Percentiles rank a stretch among this genome's conserved stretches.
These are phyloP conservation scores for Mohoua ochrocephala DNA, from an alignment of 2,113 vertebrate genomes.

Conservation along the genomic window DNA sequence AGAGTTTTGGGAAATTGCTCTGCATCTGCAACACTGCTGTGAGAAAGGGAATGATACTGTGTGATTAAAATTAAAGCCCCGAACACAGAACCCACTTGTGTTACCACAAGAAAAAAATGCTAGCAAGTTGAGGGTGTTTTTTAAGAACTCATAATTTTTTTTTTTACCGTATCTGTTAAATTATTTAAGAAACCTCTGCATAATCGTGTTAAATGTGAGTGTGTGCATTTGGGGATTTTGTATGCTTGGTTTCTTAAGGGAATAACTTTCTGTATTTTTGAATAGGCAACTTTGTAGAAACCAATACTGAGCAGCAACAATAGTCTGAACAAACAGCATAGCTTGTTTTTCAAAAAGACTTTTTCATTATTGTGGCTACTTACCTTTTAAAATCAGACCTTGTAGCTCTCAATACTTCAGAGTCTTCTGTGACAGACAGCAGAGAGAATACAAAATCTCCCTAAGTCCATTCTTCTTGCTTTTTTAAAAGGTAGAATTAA, in stretches of 20 bases:
- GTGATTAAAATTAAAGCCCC: background rate
- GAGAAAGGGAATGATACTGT: background rate
- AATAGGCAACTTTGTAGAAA: background rate
- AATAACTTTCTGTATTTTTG: background rate
- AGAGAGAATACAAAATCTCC: background rate
- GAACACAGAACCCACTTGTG: background rate
- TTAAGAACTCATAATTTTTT: background rate
- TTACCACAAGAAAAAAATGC: slow-evolving; percentile 1
- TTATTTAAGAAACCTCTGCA: slow-evolving; percentile 36
- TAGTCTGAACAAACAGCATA: background rate
- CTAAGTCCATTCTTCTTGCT: background rate
- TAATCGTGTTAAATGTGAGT: background rate
- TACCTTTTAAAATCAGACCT: background rate
- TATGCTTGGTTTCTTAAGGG: background rate
- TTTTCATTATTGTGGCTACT: background rate
- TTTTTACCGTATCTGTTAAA: background rate
- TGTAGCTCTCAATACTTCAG: background rate
- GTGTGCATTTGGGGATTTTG: background rate
- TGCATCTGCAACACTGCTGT: background rate
- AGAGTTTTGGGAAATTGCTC: background rate
- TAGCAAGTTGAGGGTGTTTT: background rate
- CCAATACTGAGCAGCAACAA: background rate
- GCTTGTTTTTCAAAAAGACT: background rate
- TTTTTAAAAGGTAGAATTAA: background rate
- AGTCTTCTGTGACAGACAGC: background rate